Base-by-base conservation (phyloP, 2,113 vertebrate species). In the Setophaga coronata region DNA sequence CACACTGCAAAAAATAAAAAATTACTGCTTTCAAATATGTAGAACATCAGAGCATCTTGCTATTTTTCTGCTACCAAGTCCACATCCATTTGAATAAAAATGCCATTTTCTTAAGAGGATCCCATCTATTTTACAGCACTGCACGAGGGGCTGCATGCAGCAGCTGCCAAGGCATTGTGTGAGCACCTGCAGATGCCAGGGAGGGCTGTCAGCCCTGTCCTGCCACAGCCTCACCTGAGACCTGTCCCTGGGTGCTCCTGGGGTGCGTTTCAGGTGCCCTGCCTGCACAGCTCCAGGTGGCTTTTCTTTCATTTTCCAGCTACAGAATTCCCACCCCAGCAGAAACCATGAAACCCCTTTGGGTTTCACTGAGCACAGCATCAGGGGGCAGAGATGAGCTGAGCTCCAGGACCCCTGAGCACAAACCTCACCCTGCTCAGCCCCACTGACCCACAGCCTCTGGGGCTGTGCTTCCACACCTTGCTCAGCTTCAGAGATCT, bases 341-440 rank as follows among this genome's bases (percentile, higher is more conserved):
- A 42, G 1, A 26, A 51, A 28, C 31, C 20, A 4, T 0, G 0
- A 7, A 25, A 10, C 33, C 45, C n/a, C 71, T 18, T 8, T 6
- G 60, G 78, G 48, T 25, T 25, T 25, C 57, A 19, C 43, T 6
- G 20, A 45, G 42, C 36, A 8, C 36, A 54, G 51, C 33, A 26
- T 4, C 42, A 5, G 42, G 5, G 34, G 16, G 40, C 45, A n/a
- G 57, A 0, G 5, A 28, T 28, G 36, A 7, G 5, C 18, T 17
- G 18, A 18, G 43, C 16, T 15, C 13, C 0, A 18, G 38, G 53
- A 45, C 4, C 40, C 61, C 61, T 18, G 73, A 71, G 65, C 40
- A 40, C 73, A 25, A 20, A 36, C 36, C 36, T 36, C 36, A 36
- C 36, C 36, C 36, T 36, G 36, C 36, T 36, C 36, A 67, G 36